Conservation (phyloP, 2,113 vertebrate species). For the Origma solitaria region DNA sequence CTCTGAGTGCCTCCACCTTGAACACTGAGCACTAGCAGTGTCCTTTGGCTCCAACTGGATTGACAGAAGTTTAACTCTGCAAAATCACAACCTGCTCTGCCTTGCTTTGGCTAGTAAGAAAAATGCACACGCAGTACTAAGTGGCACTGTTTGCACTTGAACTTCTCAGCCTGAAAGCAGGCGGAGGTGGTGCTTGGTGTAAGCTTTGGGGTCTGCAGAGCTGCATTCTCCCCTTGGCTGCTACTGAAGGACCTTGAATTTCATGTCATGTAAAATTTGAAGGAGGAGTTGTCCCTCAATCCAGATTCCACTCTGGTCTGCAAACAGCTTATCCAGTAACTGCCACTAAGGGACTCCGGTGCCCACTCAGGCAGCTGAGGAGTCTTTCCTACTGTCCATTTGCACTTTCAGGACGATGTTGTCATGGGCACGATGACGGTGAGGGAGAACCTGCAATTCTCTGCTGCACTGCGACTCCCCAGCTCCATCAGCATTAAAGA, state of each 20-base stretch:
- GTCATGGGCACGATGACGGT: conserved; percentile 53
- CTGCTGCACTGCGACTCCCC: conserved; percentile 54
- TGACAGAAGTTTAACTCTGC: background rate
- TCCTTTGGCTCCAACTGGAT: background rate
- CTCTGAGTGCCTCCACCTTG: background rate
- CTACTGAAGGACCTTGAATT: background rate
- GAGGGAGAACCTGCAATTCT: conserved; percentile 66
- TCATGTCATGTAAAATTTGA: background rate
- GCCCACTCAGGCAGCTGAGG: background rate
- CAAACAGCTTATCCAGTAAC: background rate
- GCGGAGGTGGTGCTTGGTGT: background rate
- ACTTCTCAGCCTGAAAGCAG: background rate
- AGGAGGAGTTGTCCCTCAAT: background rate
- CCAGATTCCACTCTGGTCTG: background rate
- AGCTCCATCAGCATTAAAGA: conserved; percentile 35
- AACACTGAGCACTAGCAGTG: background rate
- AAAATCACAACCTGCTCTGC: background rate
- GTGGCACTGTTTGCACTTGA: background rate
- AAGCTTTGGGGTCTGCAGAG: background rate
- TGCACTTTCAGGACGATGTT: conserved; percentile 54
- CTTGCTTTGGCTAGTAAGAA: background rate
- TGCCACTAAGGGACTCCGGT: background rate
- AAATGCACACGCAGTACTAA: background rate
- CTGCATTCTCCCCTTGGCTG: background rate
- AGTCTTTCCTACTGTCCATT: background rate